phyloP scores from a whole-genome alignment of 2,888 invertebrate species.

The Sclerodermus sp. region DNA sequence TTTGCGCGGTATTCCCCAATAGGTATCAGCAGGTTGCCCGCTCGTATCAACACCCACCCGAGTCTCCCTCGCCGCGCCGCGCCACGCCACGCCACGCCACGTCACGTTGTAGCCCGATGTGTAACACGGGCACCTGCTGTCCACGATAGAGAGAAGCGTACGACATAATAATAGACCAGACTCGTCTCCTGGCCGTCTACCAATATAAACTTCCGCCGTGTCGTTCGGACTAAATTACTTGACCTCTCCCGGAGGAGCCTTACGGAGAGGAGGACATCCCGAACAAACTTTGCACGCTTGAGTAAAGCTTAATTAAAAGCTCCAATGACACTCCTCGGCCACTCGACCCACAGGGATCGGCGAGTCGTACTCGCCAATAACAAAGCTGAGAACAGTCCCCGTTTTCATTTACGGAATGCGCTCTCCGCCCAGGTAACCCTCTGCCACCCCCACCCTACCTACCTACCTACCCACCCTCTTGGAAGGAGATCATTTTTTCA shows the following conservation, averaged over 20 bases:
- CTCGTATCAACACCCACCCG: too few species aligned
- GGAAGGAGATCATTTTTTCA: too few species aligned
- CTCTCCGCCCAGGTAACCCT: too few species aligned
- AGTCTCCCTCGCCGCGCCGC: too few species aligned
- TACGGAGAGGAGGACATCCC: conserved; percentile 13
- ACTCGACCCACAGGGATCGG: conserved; percentile 12
- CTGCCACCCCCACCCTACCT: too few species aligned
- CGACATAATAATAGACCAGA: conserved; percentile 30
- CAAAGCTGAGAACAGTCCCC: neutral
- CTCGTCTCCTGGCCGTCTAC: conserved; percentile 21
- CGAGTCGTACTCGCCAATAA: conserved; percentile 9
- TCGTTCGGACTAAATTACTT: conserved; percentile 36
- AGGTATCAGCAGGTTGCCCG: too few species aligned
- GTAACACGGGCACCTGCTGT: conserved; percentile 7
- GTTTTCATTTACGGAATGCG: neutral
- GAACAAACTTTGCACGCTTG: conserved; percentile 31
- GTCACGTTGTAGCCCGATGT: conserved; percentile 1
- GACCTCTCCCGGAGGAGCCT: conserved; percentile 30
- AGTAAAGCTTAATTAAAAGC: conserved; percentile 40
- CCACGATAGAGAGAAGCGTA: conserved; percentile 16
- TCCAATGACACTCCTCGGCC: conserved; percentile 37
- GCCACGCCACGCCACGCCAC: too few species aligned
- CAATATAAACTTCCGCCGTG: conserved; percentile 34
- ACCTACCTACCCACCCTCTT: too few species aligned
- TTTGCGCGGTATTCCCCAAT: too few species aligned